Base-by-base conservation (phyloP, 2,113 vertebrate species). In the Haplotaxodon microlepis region DNA sequence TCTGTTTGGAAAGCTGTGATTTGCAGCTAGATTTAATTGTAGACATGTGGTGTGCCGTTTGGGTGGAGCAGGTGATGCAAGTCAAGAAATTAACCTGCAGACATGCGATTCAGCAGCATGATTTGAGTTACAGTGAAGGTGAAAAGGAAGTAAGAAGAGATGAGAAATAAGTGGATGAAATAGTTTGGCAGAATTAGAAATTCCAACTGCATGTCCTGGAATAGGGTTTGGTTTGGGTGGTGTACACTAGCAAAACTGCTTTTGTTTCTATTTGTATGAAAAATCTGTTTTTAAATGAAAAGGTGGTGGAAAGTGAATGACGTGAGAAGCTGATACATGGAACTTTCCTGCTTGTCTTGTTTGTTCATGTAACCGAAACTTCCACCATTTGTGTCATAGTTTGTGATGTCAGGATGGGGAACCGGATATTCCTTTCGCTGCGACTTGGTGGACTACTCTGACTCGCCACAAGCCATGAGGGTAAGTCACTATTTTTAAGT, bases 371-470 rank as follows among this genome's bases (percentile, higher is more conserved):
- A 61, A 27, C 51, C 14, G 13, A 13, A 17, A 17, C 61, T 51
- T 51, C 71, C 24, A 5, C 31, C 69, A 9, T 53, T 24, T 88
- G 76, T 92, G 57, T 63, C 79, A 84, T 38, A 99, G 99, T 99
- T 98, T 96, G 96, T 99, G 85, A 99, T 99, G 98, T 98, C 98
- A 1, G 98, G 99, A 84, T 99, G 98, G 99, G 99, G 98, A 59
- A 99, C 98, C 1, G 98, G 98, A 9, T 99, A 99, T 93, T 96
- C 97, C 1, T 98, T 97, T 90, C 95, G 40, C 9, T 99, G 99
- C n/a, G 99, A 99, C 87, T 85, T 98, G 0, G 97, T 99, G 63
- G 98, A 99, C 95, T 99, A 98, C 95, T 98, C 98, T 0, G 93
- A 86, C 5, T 98, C 98, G 1, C 98, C 98, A 1, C 96, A 96